phyloP scores from a whole-genome alignment of 2,888 invertebrate genomes.

The Periphyllus acericola region DNA sequence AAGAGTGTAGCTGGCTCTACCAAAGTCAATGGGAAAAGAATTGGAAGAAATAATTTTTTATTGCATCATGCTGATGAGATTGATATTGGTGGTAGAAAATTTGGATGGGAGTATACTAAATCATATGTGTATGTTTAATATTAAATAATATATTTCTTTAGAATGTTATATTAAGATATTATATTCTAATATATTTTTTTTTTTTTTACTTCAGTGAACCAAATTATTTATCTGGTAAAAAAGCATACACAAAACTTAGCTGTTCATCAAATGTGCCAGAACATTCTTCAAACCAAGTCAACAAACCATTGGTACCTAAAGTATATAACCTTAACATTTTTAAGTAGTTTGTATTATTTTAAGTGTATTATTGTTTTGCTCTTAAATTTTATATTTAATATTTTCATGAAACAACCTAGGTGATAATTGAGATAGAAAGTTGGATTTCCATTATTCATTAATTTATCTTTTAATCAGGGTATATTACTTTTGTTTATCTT shows the following conservation, averaged over 20 bases:
- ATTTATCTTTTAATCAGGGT: no score
- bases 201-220: background rate
- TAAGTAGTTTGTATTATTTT: background rate
- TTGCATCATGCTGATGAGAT: conserved; percentile 49
- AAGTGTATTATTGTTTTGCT: no score
- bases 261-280: background rate
- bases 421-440: no score
- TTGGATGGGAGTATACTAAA: conserved; percentile 36
- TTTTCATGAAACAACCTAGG: no score
- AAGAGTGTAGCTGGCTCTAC: conserved; percentile 38
- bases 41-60: conserved; percentile 46
- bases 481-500: no score
- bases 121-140: background rate
- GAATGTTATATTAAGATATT: background rate
- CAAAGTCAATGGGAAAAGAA: conserved; percentile 46
- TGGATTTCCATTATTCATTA: no score
- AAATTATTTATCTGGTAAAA: conserved; percentile 18
- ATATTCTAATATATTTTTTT: background rate
- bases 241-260: background rate
- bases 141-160: background rate
- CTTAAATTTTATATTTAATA: no score
- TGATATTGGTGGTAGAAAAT: conserved; percentile 45
- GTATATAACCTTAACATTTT: background rate
- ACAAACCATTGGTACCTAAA: conserved; percentile 27
- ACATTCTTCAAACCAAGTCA: background rate